phyloP scores from a whole-genome alignment of 2,113 vertebrate species.

The Chloropsis hardwickii region DNA sequence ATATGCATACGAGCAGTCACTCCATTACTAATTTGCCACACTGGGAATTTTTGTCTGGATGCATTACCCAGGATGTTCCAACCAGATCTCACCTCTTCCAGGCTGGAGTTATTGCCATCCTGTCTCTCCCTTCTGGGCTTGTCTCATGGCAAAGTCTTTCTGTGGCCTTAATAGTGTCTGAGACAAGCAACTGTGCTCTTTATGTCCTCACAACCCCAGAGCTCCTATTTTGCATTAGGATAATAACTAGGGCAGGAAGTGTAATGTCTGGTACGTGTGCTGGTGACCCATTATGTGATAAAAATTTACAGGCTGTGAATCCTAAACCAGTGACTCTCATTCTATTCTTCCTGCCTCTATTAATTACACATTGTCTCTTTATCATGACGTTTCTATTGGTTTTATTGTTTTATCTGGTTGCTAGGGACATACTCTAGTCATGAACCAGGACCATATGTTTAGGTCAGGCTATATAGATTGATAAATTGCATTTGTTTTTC shows the following conservation, averaged over 20 bases:
- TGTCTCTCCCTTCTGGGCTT: background rate
- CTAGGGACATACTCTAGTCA: background rate
- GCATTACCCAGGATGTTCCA: background rate
- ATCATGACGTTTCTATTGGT: background rate
- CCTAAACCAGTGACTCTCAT: background rate
- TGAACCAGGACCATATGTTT: background rate
- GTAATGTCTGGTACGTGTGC: rapidly evolving
- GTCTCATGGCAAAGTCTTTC: background rate
- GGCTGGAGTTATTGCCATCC: background rate
- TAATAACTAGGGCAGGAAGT: background rate
- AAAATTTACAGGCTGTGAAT: background rate
- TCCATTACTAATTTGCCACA: background rate
- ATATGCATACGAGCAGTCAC: background rate
- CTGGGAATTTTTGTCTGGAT: background rate
- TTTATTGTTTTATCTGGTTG: background rate
- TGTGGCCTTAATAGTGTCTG: background rate
- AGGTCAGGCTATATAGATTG: background rate
- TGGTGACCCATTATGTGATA: background rate
- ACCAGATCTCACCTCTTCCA: background rate
- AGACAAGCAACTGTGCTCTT: background rate
- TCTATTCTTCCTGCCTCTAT: background rate
- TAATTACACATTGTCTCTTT: background rate
- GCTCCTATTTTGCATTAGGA: background rate
- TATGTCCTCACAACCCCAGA: background rate
- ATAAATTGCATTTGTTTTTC: background rate